Evolutionary conservation across 2,113 vertebrate species (phyloP), one percentile per base, ranked within the genome.

Genomic region (Galemys pyrenaicus): DNA sequence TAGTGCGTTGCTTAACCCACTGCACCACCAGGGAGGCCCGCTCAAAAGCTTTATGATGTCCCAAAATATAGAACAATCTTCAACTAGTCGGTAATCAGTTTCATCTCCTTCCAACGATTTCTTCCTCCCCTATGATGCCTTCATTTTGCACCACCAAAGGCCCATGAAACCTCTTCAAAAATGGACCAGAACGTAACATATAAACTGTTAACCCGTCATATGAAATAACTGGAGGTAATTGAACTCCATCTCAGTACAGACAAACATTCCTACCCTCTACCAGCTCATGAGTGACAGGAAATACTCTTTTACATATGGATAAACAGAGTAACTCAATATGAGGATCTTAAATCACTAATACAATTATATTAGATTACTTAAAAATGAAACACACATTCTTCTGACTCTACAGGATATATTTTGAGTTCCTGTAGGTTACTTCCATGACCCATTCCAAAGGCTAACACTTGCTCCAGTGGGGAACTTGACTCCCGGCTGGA

Each of bases 41-140:
- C n/a, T n/a, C n/a, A n/a, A n/a, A n/a, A n/a, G n/a, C n/a, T 94
- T 89, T 83, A 78, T 64, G 80, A 91, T 80, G 81, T 32, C 70
- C 73, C n/a, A 54, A 74, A 85, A 81, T n/a, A 60, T 70, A 96
- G 95, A 96, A 95, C 0, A 93, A 73, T 2, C n/a, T 92, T 35
- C 28, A 73, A 65, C 39, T 60, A 62, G 90, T 64, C 70, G 6
- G 35, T 71, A 82, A 78, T 56, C 58, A 64, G 67, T 60, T 87
- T 87, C 77, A 77, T 54, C 68, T 83, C 44, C 39, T 86, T 87
- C 83, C 44, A 60, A 84, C 9, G 11, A 87, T 56, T 87, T 87
- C 15, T 20, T 67, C 77, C 44, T 91, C 70, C 26, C 44, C 30
- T 49, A 35, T 32, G 49, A 74, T 89, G 35, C 10, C 15, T 84